Evolutionary conservation across 2,888 invertebrate genomes (phyloP), one percentile per base, ranked within the genome.

Genomic region (Gnatocerus cornutus): DNA sequence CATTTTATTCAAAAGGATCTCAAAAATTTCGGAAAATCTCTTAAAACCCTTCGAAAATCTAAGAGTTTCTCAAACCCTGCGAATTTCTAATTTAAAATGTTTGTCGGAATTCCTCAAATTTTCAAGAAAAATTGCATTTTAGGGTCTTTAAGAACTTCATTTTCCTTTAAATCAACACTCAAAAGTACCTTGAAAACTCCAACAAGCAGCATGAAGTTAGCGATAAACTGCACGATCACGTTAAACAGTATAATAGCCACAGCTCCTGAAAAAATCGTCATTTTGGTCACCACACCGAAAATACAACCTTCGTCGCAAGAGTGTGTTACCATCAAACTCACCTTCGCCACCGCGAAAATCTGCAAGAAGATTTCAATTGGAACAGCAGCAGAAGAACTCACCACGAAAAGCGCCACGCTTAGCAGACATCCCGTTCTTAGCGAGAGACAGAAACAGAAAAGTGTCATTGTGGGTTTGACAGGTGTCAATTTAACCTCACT

Each of bases 381-480:
- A 33, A 1, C 12, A 12, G 12, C 1, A 21, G 3, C 16, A n/a
- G 8, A 10, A n/a, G 6, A 12, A 53, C 46, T 65, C 46, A 65
- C 65, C 6, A 58, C 10, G 16, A 37, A 50, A 5, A 37, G 6
- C 6, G 41, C 21, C 16, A 39, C 5, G 13, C 37, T 56, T 16
- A 65, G 2, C 4, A 48, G 8, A 56, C 56, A 65, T 30, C 56
- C 65, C 9, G 56, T 56, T 41, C 12, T 27, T 2, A 65, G 6
- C n/a, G 39, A 13, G 9, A 65, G 29, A 13, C 13, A 65, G 14
- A 64, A 45, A 45, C 62, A 62, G 37, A 21, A 63, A 16, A 13
- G 29, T 9, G 53, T 30, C 63, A 63, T 63, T 14, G 9, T 30
- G 10, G n/a, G 13, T 33, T 33, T 53, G 53, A 53, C 63, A 63